Base-by-base conservation (phyloP, 2,888 invertebrate genomes). In the Synergus gifuensis region DNA sequence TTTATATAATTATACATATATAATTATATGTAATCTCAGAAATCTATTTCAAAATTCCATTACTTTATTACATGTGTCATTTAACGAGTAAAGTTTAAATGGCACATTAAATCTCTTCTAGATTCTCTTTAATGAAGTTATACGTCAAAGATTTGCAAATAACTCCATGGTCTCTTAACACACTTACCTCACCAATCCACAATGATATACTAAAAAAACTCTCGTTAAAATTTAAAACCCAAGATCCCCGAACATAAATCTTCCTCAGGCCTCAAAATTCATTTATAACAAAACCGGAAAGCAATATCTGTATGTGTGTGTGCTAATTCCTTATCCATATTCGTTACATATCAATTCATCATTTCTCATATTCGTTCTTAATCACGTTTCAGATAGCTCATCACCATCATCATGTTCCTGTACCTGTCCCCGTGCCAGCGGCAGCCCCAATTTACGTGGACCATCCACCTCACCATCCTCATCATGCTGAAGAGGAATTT, bases 371-470 rank as follows among this genome's bases (percentile, higher is more conserved):
- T n/a, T 73, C 18, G n/a, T 36, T 69, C 63, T 76, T 66, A 73
- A 73, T 28, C 49, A 82, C 79, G 58, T 86, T 83, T 22, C 93
- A 96, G 92, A 95, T 96, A 81, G 95, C 96, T 60, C 97, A 97
- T 93, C 95, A 96, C 86, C 96, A 97, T 92, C 95, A 95, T 83
- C 94, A 95, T 91, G 94, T 93, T 49, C 93, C 92, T 42, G 93
- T 93, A 44, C 93, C 93, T 9, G 92, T 92, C 14, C 91, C 92
- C 5, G 87, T 92, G 4, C 92, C 92, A 46, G 83, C 89, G 5
- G 79, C 77, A 62, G 58, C 86, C 83, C 80, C 84, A 67, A 49
- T 76, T 36, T 89, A 88, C 58, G 12, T 87, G 90, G 80, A 81
- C 54, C 93, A 88, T 76, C 85, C 86, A 3, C 60, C 54, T 54